These are phyloP conservation scores for Limnothrissa miodon DNA, from an alignment of 2,113 vertebrate species.

Conservation along the genomic window DNA sequence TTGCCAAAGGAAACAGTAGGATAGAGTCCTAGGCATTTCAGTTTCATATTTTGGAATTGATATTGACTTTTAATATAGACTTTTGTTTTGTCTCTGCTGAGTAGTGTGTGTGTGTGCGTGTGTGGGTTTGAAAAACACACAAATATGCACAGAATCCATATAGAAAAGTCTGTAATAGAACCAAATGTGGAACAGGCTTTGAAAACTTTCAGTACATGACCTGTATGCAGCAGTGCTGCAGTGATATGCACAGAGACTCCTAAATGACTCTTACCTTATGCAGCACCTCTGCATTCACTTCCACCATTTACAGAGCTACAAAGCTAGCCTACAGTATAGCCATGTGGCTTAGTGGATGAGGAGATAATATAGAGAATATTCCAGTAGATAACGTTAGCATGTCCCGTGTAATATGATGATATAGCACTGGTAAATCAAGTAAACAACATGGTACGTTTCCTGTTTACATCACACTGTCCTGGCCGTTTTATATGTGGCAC, in stretches of 20 bases:
- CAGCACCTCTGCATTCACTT: conserved; percentile 24
- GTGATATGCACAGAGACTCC: conserved; percentile 21
- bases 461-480: neutral
- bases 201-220: neutral
- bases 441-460: too few species aligned
- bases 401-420: neutral
- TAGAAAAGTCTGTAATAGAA: neutral
- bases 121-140: neutral
- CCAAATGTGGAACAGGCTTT: neutral
- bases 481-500: neutral
- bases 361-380: too few species aligned
- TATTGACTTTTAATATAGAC: neutral
- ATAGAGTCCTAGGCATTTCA: neutral
- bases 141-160: neutral
- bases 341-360: neutral
- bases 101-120: neutral
- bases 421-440: neutral
- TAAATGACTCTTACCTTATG: conserved; percentile 23
- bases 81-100: neutral
- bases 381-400: neutral
- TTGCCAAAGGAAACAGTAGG: neutral
- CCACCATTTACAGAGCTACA: neutral
- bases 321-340: too few species aligned
- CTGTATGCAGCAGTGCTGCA: conserved; percentile 15
- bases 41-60: neutral